These are phyloP conservation scores for Gnathonemus longibarbis DNA, from an alignment of 2,113 vertebrate species.

Conservation along the genomic window DNA sequence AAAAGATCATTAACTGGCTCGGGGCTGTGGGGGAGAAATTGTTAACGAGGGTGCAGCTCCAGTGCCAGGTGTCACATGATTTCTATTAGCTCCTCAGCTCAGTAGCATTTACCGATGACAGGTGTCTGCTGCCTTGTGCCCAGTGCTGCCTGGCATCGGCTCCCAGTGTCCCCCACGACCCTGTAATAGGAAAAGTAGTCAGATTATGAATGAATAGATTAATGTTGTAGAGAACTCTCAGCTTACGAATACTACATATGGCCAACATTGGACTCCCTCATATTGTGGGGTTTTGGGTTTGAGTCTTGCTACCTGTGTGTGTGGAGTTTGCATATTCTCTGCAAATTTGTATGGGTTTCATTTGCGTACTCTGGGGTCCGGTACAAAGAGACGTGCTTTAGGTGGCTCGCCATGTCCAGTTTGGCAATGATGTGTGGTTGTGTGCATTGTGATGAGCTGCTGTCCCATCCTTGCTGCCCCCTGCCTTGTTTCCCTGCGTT, in stretches of 20 bases:
- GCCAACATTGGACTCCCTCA: neutral
- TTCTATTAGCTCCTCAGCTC: neutral
- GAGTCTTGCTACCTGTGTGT: neutral
- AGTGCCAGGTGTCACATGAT: neutral
- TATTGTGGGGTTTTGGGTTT: neutral
- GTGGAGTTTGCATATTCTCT: neutral
- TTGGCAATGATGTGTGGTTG: neutral
- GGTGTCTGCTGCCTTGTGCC: neutral
- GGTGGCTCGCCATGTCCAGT: neutral
- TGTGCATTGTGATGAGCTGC: neutral
- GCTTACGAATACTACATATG: neutral
- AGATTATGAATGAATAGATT: neutral
- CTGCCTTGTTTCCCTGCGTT: neutral
- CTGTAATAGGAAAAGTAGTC: neutral
- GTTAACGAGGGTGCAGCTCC: neutral
- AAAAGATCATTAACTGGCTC: neutral
- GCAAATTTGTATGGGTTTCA: neutral
- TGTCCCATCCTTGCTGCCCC: neutral
- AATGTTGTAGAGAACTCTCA: neutral
- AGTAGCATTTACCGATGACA: neutral
- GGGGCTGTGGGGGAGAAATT: neutral
- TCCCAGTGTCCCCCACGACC: neutral
- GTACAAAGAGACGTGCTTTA: neutral
- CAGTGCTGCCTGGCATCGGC: neutral
- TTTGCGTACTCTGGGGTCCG: neutral